These are phyloP conservation scores for Apostichopus californicus DNA, from an alignment of 35 echinoderm and acorn worm genomes.

Conservation along the genomic window DNA sequence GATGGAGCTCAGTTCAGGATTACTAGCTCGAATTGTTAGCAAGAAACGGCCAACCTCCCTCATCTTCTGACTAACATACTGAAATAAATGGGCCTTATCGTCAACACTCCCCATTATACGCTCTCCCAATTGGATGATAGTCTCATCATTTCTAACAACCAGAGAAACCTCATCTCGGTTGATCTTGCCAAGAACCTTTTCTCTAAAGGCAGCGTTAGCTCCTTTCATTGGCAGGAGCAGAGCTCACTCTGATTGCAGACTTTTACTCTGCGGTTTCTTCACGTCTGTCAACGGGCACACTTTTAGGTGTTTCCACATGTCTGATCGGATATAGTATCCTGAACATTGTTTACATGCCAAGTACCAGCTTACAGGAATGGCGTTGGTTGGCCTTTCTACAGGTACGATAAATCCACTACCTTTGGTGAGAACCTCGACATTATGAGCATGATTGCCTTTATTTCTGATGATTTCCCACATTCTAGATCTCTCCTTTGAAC, in stretches of 20 bases:
- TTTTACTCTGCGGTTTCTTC: too few relatives aligned
- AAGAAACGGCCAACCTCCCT: conserved; percentile 63
- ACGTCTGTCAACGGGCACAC: background rate
- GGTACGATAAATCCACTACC: conserved; percentile 63
- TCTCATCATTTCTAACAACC: conserved; percentile 50
- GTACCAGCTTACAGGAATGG: conserved; percentile 34
- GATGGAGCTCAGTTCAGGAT: background rate
- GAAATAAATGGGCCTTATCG: background rate
- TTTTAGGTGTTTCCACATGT: conserved; percentile 67
- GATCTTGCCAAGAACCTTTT: conserved; percentile 52
- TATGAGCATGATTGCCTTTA: conserved; percentile 82
- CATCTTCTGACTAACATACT: conserved; percentile 71
- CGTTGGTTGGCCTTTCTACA: conserved; percentile 55
- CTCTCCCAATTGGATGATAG: conserved; percentile 64
- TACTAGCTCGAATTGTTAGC: conserved; percentile 19
- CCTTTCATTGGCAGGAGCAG: conserved; percentile 44
- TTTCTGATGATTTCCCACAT: conserved; percentile 52
- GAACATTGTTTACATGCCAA: conserved; percentile 60
- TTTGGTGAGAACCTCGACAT: conserved; percentile 53
- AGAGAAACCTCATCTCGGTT: conserved; percentile 39
- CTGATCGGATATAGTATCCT: conserved; percentile 54
- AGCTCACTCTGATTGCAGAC: too few relatives aligned
- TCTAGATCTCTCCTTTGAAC: conserved; percentile 34
- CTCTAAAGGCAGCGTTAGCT: background rate
- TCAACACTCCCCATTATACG: background rate